Base-by-base conservation (phyloP, 1,140 invertebrate species). In the Diorhabda elongata region DNA sequence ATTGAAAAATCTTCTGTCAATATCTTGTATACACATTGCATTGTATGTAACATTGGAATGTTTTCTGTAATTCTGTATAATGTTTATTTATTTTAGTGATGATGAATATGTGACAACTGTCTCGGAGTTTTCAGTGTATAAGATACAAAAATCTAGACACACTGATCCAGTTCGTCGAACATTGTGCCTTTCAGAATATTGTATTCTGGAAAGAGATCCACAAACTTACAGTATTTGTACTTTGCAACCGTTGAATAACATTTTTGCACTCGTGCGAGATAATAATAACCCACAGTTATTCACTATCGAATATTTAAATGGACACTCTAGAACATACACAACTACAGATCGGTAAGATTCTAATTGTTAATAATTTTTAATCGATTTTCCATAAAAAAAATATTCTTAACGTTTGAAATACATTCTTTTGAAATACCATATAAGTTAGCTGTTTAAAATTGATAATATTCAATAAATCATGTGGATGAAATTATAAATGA, bases 121-220 rank as follows among this genome's bases (percentile, higher is more conserved):
- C 26, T 91, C 90, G 42, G 96, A 98, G 82, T 98, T 98, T 81
- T 88, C 87, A 71, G 94, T 98, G 4, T 92, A 97, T 77, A 98
- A 98, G 84, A 85, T 92, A 67, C 88, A 88, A 69, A 88, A 88
- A 8, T 82, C 85, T 5, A 85, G 94, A 60, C 91, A 96, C 81
- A 85, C 86, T 71, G 92, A 94, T 74, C 88, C 90, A 3, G 90
- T 95, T 44, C 85, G 92, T 72, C 85, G 97, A 69, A 93, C 93
- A 2, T 85, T 99, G n/a, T 98, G 97, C 80, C 84, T 99, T 0
- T 96, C 95, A 0, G 97, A 99, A 82, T 92, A 91, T 0, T 99
- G 97, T 83, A 83, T 99, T 26, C 82, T 99, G 44, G 98, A 99
- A 85, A 86, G 98, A 76, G 98, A 99, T 85, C 95, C 95, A 42